These are phyloP conservation scores for Neosalanx taihuensis DNA, from an alignment of 2,797 vertebrate species.

Conservation along the genomic window DNA sequence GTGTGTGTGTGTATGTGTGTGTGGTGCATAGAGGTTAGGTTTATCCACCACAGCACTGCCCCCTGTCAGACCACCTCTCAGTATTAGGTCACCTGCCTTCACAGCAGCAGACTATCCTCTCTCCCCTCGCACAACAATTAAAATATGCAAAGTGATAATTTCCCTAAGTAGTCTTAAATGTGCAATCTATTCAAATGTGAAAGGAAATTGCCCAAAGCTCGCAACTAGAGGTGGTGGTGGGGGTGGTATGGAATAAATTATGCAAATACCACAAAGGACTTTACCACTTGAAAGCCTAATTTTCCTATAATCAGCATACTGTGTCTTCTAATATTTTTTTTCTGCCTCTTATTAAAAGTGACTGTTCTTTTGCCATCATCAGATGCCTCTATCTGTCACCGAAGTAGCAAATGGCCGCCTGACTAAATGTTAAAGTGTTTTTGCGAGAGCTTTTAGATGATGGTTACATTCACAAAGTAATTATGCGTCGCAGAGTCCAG, in stretches of 20 bases:
- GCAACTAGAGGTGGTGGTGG: constrained; percentile 68
- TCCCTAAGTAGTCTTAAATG: constrained; percentile 94
- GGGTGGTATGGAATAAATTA: constrained; percentile 83
- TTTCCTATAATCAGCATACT: constrained; percentile 93
- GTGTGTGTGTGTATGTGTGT: constrained; percentile 44
- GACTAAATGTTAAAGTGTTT: constrained; percentile 90
- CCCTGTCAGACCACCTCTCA: constrained; percentile 54
- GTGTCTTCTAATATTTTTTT: constrained; percentile 88
- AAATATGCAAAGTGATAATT: constrained; percentile 94
- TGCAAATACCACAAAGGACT: constrained; percentile 94
- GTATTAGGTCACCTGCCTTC: constrained; percentile 69
- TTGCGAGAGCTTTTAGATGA: constrained; percentile 82
- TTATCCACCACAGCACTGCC: constrained; percentile 31
- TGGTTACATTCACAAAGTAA: constrained; percentile 88
- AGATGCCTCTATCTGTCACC: constrained; percentile 90
- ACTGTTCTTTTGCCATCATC: constrained; percentile 86
- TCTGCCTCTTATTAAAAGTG: constrained; percentile 91
- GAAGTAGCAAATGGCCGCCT: constrained; percentile 84
- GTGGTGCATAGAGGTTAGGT: constrained; percentile 84
- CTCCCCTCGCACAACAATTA: constrained; percentile 89
- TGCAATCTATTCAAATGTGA: constrained; percentile 94
- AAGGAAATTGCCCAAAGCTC: constrained; percentile 92
- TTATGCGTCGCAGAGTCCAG: constrained; percentile 90
- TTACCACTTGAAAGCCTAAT: constrained; percentile 98
- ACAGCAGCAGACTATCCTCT: constrained; percentile 83